phyloP scores from a whole-genome alignment of 2,113 vertebrate genomes.

The Lophotis ruficrista region DNA sequence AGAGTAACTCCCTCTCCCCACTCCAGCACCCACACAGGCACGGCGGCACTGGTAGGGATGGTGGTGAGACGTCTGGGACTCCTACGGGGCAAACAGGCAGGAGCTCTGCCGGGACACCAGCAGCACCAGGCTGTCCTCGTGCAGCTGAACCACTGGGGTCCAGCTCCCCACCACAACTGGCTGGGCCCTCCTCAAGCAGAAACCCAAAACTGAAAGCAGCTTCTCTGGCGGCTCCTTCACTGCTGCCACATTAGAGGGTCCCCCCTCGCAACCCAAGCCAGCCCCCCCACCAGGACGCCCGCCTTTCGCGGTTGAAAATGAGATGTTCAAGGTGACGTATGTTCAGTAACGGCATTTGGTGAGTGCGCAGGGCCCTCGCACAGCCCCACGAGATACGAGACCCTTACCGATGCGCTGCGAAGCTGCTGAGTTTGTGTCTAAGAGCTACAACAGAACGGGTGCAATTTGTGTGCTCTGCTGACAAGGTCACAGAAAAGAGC shows the following conservation, averaged over 20 bases:
- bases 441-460: neutral
- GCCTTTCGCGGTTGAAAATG: neutral
- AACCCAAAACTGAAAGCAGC: neutral
- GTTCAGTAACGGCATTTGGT: neutral
- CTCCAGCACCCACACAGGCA: neutral
- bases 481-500: neutral
- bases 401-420: neutral
- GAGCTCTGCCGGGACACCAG: neutral
- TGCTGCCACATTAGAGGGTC: too few species aligned
- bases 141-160: neutral
- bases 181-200: neutral
- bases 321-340: neutral
- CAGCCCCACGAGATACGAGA: neutral
- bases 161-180: neutral
- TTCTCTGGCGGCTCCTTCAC: neutral
- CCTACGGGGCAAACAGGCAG: neutral
- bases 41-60: neutral
- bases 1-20: neutral
- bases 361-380: neutral
- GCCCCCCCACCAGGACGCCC: neutral
- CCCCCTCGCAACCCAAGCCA: neutral
- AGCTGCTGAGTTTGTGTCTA: neutral
- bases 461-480: neutral
- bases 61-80: neutral
- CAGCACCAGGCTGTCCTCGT: fast-evolving